Conservation (phyloP, 2,113 vertebrate species). For the Candoia aspera region DNA sequence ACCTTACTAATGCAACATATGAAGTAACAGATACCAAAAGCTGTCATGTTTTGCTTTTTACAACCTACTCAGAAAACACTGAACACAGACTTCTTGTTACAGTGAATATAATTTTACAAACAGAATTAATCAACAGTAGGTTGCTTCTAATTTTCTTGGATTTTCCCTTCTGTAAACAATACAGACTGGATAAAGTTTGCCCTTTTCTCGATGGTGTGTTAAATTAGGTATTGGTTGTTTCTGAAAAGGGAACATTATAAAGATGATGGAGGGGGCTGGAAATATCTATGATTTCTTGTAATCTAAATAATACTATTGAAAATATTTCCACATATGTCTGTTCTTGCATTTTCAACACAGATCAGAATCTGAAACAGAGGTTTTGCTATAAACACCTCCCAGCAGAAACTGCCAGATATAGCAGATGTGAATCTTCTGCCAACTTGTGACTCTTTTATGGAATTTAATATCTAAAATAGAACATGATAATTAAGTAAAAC, state of each 20-base stretch:
- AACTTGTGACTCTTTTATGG: not conserved
- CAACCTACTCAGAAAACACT: constrained; percentile 5
- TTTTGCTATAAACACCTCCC: not conserved
- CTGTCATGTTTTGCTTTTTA: not conserved
- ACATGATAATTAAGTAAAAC: not conserved
- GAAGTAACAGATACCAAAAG: constrained; percentile 11
- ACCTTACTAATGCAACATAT: constrained; percentile 27
- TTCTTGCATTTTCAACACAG: not conserved
- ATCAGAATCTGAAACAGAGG: not conserved
- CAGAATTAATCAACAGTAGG: not conserved
- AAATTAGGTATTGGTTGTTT: constrained; percentile 5
- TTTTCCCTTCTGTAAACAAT: not conserved
- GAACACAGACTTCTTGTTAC: constrained; percentile 14
- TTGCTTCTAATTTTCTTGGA: constrained; percentile 15
- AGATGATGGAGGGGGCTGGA: constrained; percentile 11
- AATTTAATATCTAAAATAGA: not conserved
- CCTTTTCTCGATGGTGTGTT: constrained; percentile 20
- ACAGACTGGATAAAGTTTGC: constrained; percentile 10
- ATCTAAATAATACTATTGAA: constrained; percentile 5
- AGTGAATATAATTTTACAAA: constrained; percentile 24
- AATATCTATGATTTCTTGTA: constrained; percentile 20
- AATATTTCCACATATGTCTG: not conserved
- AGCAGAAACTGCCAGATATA: not conserved
- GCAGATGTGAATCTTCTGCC: not conserved
- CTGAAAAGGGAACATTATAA: not conserved